Evolutionary conservation across 2,888 invertebrate species (phyloP), one percentile per base, ranked within the genome.

Genomic region (Sesia apiformis): DNA sequence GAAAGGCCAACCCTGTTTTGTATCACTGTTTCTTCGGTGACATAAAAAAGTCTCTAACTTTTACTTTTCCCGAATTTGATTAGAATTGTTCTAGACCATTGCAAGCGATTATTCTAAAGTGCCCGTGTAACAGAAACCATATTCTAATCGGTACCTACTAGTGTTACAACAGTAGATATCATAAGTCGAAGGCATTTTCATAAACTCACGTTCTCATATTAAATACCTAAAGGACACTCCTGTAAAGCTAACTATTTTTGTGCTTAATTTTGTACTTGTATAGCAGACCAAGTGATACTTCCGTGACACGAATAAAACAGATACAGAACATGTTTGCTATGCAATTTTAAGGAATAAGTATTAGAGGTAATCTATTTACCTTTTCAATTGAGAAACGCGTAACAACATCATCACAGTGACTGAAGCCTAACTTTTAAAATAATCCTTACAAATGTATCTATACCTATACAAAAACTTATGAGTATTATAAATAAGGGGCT

Each of bases 401-500:
- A 67, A 63, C 65, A 62, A 70, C 63, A 64, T 66, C 73, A 76
- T 77, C 74, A 78, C 76, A 77, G 70, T 70, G 71, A 73, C 67
- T 67, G 67, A 74, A 74, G 68, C 68, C 66, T 71, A 69, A 63
- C 56, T 53, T 52, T 39, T 52, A 52, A 74, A 71, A 67, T 67
- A 68, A 69, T 68, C 61, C 74, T 75, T 78, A 81, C 58, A 62
- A 49, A 50, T 60, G 58, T 62, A 68, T 74, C 72, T 77, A 76
- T 72, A 76, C 71, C 76, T 85, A 82, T 69, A 81, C 74, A 80
- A 78, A 83, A 83, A 83, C 87, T 84, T 88, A 87, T 87, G 89
- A 89, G 89, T 89, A 89, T 89, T 89, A 87, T 88, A 87, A 89
- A 88, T 87, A 81, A 83, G 71, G 76, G 75, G 78, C 76, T 78